Base-by-base conservation (phyloP, 2,797 vertebrate genomes). In the Amniataba percoides region DNA sequence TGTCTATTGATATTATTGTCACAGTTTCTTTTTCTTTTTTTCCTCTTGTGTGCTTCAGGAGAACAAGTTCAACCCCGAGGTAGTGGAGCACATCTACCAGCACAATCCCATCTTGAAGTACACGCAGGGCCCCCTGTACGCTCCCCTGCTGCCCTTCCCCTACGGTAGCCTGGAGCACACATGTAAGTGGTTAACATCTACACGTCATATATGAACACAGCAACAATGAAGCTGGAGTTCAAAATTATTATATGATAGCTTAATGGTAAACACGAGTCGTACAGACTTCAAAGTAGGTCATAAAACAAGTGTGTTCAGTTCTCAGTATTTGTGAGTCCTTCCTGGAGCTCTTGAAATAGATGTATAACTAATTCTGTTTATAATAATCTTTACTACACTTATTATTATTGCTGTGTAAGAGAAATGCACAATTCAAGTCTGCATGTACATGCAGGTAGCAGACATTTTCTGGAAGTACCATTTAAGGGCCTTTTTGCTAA, bases 101-200 rank as follows among this genome's bases (percentile, higher is more conserved):
- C 94, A 97, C 93, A 99, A 99, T 85, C 95, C 97, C 7, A 97
- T 99, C 91, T 94, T 99, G 78, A 96, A 96, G 85, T 97, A 99
- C 92, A 98, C 97, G 66, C 96, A 96, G 71, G 95, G 94, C 36
- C 96, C 97, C 45, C 94, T 99, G 75, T 99, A 99, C 0, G 97
- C 98, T 19, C 97, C 98, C 0, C 95, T 99, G 74, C 92, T 99
- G 88, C 97, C 98, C 25, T 97, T 99, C 87, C 95, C 97, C 34
- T 99, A 99, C 0, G 96, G 97, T 83, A 96, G 90, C 89, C 91
- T 95, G 63, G 93, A 97, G 86, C 96, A 96, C 94, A 96, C 94
- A 3, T 96, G 98, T 99, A 89, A 97, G 96, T 87, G 58, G 43
- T 84, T 74, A 46, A 36, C 40, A 46, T 57, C 18, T 49, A n/a